Evolutionary conservation across 2,113 vertebrate genomes (phyloP), one percentile per base, ranked within the genome.

Genomic region (Xiphophorus couchianus): DNA sequence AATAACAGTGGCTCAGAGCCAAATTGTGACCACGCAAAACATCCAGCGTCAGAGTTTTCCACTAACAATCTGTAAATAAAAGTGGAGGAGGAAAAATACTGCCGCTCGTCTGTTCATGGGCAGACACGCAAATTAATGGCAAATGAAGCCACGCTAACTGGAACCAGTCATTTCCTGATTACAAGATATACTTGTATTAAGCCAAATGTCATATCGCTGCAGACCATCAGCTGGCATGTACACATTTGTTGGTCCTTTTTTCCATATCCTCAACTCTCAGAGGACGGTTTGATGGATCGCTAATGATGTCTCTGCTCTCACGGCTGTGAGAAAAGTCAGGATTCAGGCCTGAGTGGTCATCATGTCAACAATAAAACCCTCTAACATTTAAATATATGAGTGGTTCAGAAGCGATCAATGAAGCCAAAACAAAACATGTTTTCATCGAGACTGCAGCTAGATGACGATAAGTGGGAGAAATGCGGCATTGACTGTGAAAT

Each of bases 1-100:
- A 89, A 93, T 92, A 93, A 85, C 88, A 86, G 86, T 74, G 83
- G 88, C 76, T 83, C 78, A 76, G 69, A 66, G 80, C 83, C 73
- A 79, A 78, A 82, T 84, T 82, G 83, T 73, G 67, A 83, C 71
- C 48, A 79, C 76, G 78, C 71, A 72, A 78, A 73, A 80, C 82
- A 73, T 80, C 29, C 79, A 81, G 71, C 62, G 67, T 88, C 77
- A 86, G 82, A 88, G 84, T 71, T 73, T 80, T 89, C 77, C 81
- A 72, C 78, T 35, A 68, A 88, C 79, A 82, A n/a, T 22, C 54
- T 48, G 35, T 31, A 35, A 2, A 58, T 14, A 3, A 73, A 82
- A 64, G 66, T 58, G 63, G 15, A 19, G 67, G 69, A 60, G 74
- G 65, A 78, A 88, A 77, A 69, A 48, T 66, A 37, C 84, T 69